Evolutionary conservation across 2,113 vertebrate species (phyloP), one percentile per base, ranked within the genome.

Genomic region (Numida meleagris): DNA sequence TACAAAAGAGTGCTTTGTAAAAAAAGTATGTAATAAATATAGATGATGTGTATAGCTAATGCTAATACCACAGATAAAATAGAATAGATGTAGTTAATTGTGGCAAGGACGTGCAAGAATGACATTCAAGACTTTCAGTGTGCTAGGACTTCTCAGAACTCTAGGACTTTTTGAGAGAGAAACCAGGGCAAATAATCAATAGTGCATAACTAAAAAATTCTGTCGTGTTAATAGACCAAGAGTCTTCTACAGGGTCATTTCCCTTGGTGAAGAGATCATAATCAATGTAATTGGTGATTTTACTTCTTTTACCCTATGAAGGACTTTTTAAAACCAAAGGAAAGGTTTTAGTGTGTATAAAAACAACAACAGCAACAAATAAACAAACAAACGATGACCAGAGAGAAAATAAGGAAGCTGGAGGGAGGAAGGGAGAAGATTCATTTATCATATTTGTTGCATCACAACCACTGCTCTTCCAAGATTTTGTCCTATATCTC

Each of bases 51-150:
- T 75, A 62, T 73, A 90, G 51, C 59, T 95, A 94, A 94, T 80
- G 66, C 24, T 21, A 89, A 79, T 82, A 89, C 67, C 93, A 86
- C 6, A 3, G 34, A 36, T 31, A 36, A 95, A 83, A 79, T 67
- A 78, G 91, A 96, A 95, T 65, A 75, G 80, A 66, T 82, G 55
- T n/a, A 40, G 55, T 42, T 21, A 82, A 85, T 75, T 94, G 36
- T 83, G 7, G 24, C 36, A 85, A 86, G 42, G 38, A 34, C 70
- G 75, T 63, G 80, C 31, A 36, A 61, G 36, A 61, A 72, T 33
- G 40, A 23, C 8, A 38, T 88, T 59, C 82, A 55, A 83, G 51
- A 51, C 7, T 77, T 82, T n/a, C 55, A 55, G 5, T 27, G 12
- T 88, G 33, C 1, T 2, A 72, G 53, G 33, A 33, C 18, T 77